Conservation (phyloP, 2,113 vertebrate species). For the Tetrao urogallus region DNA sequence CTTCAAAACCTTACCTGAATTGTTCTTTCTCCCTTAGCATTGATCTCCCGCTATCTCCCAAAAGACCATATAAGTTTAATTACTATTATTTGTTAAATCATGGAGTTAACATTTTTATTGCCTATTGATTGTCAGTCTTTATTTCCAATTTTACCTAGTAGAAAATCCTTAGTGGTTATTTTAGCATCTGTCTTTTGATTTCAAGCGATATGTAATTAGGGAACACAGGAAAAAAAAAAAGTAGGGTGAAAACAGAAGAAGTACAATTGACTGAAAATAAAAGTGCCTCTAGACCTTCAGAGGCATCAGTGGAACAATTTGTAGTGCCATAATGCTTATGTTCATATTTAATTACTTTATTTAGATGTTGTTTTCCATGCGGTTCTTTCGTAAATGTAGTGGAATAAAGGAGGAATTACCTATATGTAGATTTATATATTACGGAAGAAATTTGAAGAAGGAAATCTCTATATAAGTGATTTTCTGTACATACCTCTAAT, state of each 20-base stretch:
- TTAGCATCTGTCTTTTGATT: neutral
- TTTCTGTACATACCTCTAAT: neutral
- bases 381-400: neutral
- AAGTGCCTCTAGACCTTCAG: neutral
- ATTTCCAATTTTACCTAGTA: neutral
- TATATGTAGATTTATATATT: neutral
- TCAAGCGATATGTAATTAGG: neutral
- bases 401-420: neutral
- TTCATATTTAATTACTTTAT: neutral
- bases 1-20: neutral
- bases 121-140: neutral
- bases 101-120: neutral
- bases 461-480: neutral
- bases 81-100: neutral
- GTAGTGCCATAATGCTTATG: neutral
- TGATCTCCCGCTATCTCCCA: neutral
- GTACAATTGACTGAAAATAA: neutral
- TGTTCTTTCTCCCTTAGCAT: neutral
- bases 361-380: neutral
- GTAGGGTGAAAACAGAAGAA: neutral
- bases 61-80: neutral
- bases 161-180: neutral
- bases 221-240: neutral
- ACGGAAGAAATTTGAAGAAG: neutral
- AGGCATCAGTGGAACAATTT: neutral